Base-by-base conservation (phyloP, 2,888 invertebrate species). In the Eristalis tenax region DNA sequence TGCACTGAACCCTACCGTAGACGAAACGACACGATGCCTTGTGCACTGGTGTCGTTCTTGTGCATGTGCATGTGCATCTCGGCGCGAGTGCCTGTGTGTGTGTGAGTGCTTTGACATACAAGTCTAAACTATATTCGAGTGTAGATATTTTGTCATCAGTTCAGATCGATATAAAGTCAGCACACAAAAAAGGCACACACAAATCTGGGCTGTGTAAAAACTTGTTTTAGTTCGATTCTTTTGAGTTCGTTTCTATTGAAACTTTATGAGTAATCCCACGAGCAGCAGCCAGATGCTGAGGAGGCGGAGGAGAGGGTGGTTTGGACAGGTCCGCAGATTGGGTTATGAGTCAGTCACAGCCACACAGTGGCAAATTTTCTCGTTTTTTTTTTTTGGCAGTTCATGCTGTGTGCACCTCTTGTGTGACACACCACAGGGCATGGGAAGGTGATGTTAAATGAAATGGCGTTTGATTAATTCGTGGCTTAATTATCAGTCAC, bases 1-100 rank as follows among this genome's bases (percentile, higher is more conserved):
- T 88, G 88, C 88, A 88, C 56, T 88, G 88, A 88, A 88, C 88
- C 83, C 87, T 28, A 59, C 71, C 32, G 32, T 32, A 32, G 64
- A 73, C 23, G 74, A 75, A 63, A 68, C n/a, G 23, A 59, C 26
- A 11, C 59, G 59, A 22, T 23, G 32, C 23, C 6, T 22, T 22
- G n/a, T 43, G 43, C 43, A 43, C 23, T 69, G 59, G 66, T 70
- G 73, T 78, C 11, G 56, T 40, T 15, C 40, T 35, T 65, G 65
- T 35, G 63, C 18, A 4, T 63, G 69, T 59, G n/a, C 56, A 26
- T 61, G 13, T 28, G 13, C 26, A 26, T 28, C 13, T 61, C 23
- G 23, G 10, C 13, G 10, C 5, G n/a, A 18, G n/a, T 18, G 18
- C 8, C 18, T 64, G 11, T 35, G 32, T 28, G 64, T 18, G n/a